Evolutionary conservation across 1,140 invertebrate genomes (phyloP), one percentile per base, ranked within the genome.

Genomic region (Gryllus bimaculatus): DNA sequence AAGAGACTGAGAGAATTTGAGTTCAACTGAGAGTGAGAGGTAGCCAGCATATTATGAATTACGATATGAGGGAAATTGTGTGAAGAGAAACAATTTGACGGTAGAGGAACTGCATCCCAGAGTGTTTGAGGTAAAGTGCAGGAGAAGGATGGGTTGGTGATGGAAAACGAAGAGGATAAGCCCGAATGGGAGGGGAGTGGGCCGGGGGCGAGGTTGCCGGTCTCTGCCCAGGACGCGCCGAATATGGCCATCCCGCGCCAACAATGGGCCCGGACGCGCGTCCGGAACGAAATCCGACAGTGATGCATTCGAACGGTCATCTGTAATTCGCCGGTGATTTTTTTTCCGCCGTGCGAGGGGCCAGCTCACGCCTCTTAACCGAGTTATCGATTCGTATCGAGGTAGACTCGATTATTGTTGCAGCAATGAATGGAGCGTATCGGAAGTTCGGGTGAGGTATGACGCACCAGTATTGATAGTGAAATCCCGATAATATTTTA

Each of bases 401-500:
- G 2, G 54, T 66, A 66, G 54, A 66, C 54, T 66, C 54, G 54
- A 66, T 66, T 66, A 66, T 66, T 66, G 54, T 66, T 66, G 18
- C 54, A 18, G 54, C 54, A 66, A 66, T 66, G 54, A 66, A 66
- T 66, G 54, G 54, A 66, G 54, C 54, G 54, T 66, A 66, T 66
- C 54, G 54, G 54, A 66, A 66, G 54, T 7, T 66, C 10, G 54
- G 54, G 54, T 66, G 54, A 66, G 54, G 54, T 66, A 66, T 66
- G 54, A 66, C 54, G 54, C 54, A 18, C 54, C 54, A 10, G 54
- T 66, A 66, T 66, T 7, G 54, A 66, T 66, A 66, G 54, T 66
- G 54, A 66, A 66, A 66, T 66, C 54, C 54, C 54, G 54, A 66
- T 66, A 66, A 66, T 66, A 66, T 66, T 66, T 66, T 66, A 66